Percentiles rank a stretch among this genome's conserved stretches.
These are phyloP conservation scores for Calliphora vomitoria DNA, from an alignment of 2,888 invertebrate genomes.

Conservation along the genomic window DNA sequence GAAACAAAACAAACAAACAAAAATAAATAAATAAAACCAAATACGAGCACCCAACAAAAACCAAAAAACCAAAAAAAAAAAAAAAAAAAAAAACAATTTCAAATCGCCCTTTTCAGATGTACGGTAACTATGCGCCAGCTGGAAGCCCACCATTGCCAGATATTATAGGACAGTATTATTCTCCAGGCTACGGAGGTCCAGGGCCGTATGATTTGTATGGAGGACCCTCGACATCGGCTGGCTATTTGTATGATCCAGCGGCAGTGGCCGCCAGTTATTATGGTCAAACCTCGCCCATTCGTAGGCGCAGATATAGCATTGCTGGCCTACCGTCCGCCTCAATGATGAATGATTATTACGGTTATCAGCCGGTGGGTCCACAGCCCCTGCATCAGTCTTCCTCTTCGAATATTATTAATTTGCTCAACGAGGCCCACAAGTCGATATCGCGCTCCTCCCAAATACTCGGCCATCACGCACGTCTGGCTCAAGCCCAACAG, in stretches of 20 bases:
- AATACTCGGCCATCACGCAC: conserved; percentile 83
- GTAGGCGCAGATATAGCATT: conserved; percentile 84
- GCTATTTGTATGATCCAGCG: conserved; percentile 80
- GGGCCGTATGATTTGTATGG: conserved; percentile 79
- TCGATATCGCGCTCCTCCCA: conserved; percentile 85
- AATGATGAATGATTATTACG: conserved; percentile 84
- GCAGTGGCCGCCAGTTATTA: conserved; percentile 74
- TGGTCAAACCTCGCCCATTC: conserved; percentile 81
- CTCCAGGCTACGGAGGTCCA: conserved; percentile 72
- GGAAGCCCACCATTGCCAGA: conserved; percentile 84
- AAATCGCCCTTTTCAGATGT: conserved; percentile 85
- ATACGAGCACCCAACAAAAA: conserved; percentile 67
- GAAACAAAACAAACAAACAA: conserved; percentile 60
- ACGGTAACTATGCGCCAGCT: conserved; percentile 83
- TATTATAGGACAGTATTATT: conserved; percentile 84
- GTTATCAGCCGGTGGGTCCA: conserved; percentile 78
- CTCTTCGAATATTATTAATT: conserved; percentile 84
- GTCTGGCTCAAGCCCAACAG: conserved; percentile 79
- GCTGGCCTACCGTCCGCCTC: conserved; percentile 84
- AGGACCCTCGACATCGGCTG: conserved; percentile 80
- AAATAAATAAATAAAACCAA: conserved; percentile 51
- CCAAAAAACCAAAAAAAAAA: conserved; percentile 77
- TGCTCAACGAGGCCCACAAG: conserved; percentile 84
- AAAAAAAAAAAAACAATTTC: conserved; percentile 77
- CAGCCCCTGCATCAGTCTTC: conserved; percentile 81